Evolutionary conservation across 2,888 invertebrate species (phyloP).

Genomic region (Leucoptera coffeella): DNA sequence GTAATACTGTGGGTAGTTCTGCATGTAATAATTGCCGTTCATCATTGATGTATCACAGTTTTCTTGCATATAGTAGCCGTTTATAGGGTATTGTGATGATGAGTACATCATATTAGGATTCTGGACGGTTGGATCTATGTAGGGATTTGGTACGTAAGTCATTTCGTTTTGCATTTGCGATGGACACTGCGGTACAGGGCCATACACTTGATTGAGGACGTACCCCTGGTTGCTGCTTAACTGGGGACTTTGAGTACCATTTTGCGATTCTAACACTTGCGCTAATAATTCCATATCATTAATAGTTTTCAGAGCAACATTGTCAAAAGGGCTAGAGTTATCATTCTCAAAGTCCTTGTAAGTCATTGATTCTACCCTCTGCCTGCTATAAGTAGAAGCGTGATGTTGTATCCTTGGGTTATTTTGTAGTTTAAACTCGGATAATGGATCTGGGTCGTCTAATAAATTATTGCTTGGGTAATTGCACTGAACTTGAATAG

Average conservation of each 20-base stretch:
- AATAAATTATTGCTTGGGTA: slow-evolving; percentile 25
- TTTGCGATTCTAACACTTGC: slow-evolving; percentile 59
- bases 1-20: slow-evolving; percentile 33
- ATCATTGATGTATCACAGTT: slow-evolving; percentile 14
- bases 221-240: slow-evolving; percentile 9
- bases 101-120: slow-evolving; percentile 22
- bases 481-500: slow-evolving; percentile 30
- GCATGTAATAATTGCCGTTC: slow-evolving; percentile 15
- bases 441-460: slow-evolving; percentile 40
- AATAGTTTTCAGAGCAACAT: slow-evolving; percentile 84
- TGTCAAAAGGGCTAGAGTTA: slow-evolving; percentile 89
- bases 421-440: slow-evolving; percentile 23
- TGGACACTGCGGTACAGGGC: slow-evolving; percentile 19
- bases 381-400: slow-evolving; percentile 9
- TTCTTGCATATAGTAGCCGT: slow-evolving; percentile 27
- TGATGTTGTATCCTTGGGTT: slow-evolving; percentile 24
- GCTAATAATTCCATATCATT: slow-evolving; percentile 89
- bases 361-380: slow-evolving; percentile 34
- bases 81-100: slow-evolving; percentile 26
- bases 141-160: slow-evolving; percentile 29
- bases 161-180: slow-evolving; percentile 30
- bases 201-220: slow-evolving; percentile 17
- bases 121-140: slow-evolving; percentile 25
- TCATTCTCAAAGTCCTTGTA: slow-evolving; percentile 86
- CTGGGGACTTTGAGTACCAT: slow-evolving; percentile 17